These are phyloP conservation scores for Falco punctatus DNA, from an alignment of 2,113 vertebrate genomes.

Conservation along the genomic window DNA sequence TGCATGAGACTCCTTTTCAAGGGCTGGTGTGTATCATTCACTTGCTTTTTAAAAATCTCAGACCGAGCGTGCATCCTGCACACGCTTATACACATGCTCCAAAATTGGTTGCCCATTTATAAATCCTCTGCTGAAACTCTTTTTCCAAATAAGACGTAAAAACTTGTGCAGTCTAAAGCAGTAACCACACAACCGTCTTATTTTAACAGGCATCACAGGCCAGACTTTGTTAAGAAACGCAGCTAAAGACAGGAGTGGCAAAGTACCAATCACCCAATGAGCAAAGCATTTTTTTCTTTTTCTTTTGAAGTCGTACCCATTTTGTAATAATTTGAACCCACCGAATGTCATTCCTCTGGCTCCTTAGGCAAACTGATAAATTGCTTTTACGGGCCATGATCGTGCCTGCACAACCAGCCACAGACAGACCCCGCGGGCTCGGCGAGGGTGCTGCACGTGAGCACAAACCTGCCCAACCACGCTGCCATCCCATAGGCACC, in stretches of 20 bases:
- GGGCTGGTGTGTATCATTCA: background rate
- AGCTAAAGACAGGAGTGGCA: background rate
- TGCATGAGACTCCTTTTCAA: background rate
- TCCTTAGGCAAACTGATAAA: background rate
- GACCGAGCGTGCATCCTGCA: background rate
- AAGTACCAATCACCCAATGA: background rate
- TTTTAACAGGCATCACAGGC: background rate
- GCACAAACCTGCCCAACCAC: background rate
- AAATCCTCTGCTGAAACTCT: background rate
- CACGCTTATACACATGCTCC: background rate
- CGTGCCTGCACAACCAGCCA: background rate
- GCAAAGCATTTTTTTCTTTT: background rate
- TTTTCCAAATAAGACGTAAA: background rate
- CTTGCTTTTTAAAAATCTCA: background rate
- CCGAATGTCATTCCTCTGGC: background rate
- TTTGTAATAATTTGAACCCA: background rate
- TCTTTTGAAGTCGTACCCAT: background rate
- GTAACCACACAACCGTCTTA: background rate
- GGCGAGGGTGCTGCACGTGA: background rate
- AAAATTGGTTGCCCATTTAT: background rate
- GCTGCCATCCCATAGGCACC: background rate
- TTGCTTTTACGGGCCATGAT: rapidly evolving
- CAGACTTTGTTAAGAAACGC: background rate
- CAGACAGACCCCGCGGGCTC: background rate
- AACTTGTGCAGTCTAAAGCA: background rate